Conservation (phyloP, 92 coral and sea anemone genomes). For the Ricordea florida region DNA sequence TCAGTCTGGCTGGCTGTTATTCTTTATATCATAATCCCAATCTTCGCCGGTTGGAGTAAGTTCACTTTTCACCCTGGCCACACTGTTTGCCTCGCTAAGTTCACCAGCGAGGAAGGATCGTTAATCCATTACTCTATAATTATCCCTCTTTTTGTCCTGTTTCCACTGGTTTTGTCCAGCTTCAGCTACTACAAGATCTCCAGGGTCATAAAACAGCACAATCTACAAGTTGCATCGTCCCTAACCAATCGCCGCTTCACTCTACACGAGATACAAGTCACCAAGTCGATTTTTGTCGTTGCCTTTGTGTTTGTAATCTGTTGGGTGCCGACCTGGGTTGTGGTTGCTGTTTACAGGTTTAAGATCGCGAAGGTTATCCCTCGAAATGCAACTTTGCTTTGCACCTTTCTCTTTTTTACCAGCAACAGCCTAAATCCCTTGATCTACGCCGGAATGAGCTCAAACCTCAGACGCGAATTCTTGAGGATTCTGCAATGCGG, state of each 20-base stretch:
- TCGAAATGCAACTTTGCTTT: not conserved
- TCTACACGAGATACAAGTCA: not conserved
- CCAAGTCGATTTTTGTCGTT: not conserved
- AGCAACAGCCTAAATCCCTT: not conserved
- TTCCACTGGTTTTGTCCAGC: not conserved
- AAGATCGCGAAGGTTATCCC: not conserved
- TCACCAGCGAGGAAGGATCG: not conserved
- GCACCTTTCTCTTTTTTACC: not conserved
- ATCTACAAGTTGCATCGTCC: not conserved
- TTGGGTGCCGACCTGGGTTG: not conserved
- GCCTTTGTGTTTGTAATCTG: not conserved
- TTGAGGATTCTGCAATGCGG: not conserved
- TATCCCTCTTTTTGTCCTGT: not conserved
- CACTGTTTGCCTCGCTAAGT: not conserved
- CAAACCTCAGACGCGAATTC: not conserved
- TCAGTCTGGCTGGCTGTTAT: not conserved
- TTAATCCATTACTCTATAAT: not conserved
- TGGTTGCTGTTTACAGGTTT: not conserved
- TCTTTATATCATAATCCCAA: not conserved
- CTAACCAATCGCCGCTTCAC: not conserved
- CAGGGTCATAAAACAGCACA: not conserved
- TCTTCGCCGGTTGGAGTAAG: not conserved
- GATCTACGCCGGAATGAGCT: not conserved
- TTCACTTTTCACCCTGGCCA: not conserved
- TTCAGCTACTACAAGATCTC: slow-evolving; percentile 2